These are phyloP conservation scores for Orgyia antiqua DNA, from an alignment of 2,888 invertebrate genomes.

Conservation along the genomic window DNA sequence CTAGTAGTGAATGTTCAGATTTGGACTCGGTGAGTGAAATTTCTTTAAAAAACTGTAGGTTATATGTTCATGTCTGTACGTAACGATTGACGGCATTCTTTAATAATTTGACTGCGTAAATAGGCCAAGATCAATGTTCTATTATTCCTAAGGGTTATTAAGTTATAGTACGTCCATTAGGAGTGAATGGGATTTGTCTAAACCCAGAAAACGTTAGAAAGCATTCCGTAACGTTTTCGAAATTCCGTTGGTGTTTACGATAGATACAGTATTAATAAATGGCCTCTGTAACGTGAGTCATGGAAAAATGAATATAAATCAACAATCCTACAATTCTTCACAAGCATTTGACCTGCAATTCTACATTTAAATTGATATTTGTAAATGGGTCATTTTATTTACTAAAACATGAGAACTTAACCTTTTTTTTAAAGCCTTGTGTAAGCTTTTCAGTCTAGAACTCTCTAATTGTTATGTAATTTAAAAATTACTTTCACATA, in stretches of 20 bases:
- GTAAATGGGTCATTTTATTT: too few relatives aligned
- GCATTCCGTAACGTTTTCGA: conserved; percentile 16
- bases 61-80: conserved; percentile 41
- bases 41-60: conserved; percentile 33
- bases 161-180: conserved; percentile 27
- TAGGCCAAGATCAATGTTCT: conserved; percentile 62
- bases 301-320: conserved; percentile 35
- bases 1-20: conserved; percentile 89
- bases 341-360: neutral
- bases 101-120: conserved; percentile 58
- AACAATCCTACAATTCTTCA: conserved; percentile 12
- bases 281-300: conserved; percentile 38
- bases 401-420: too few relatives aligned
- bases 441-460: conserved; percentile 11
- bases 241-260: conserved; percentile 29
- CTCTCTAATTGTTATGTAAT: conserved; percentile 33
- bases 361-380: neutral
- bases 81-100: conserved; percentile 56
- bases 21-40: conserved; percentile 86
- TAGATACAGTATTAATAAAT: conserved; percentile 25
- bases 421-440: too few relatives aligned
- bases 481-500: conserved; percentile 29
- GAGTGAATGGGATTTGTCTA: conserved; percentile 16
- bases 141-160: conserved; percentile 40
- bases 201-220: neutral